Evolutionary conservation across 2,888 invertebrate genomes (phyloP).

Genomic region (Aspidiotus rigidus): DNA sequence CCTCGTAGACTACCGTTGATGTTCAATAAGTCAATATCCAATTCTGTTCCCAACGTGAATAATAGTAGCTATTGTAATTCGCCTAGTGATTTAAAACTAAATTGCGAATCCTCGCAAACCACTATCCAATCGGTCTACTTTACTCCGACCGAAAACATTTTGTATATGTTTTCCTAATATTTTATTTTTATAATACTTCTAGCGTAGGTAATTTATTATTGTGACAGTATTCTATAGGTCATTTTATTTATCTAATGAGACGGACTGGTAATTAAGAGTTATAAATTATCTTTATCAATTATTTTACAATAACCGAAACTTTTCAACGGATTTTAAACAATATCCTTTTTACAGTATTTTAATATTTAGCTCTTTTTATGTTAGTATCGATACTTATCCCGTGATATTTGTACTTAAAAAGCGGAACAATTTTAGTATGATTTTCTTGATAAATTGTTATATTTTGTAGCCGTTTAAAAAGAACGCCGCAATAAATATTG

Average conservation of each 20-base stretch:
- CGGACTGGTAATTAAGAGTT: not conserved
- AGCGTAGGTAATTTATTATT: not conserved
- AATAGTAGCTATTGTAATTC: not conserved
- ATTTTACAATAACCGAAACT: no score
- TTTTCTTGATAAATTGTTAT: slow-evolving; percentile 20
- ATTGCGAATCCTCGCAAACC: slow-evolving; percentile 27
- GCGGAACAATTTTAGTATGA: slow-evolving; percentile 7
- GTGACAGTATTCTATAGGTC: slow-evolving; percentile 3
- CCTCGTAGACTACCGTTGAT: slow-evolving; percentile 16
- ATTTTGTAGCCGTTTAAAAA: slow-evolving; percentile 17
- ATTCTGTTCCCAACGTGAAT: slow-evolving; percentile 25
- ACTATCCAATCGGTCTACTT: slow-evolving; percentile 30
- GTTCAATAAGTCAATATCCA: slow-evolving; percentile 11
- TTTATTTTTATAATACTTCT: not conserved
- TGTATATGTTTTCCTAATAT: slow-evolving; percentile 18
- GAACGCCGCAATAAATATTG: slow-evolving; percentile 20
- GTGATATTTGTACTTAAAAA: slow-evolving; percentile 24
- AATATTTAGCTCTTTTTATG: no score
- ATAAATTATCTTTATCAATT: no score
- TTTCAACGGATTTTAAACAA: no score
- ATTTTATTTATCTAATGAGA: not conserved
- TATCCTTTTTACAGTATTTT: no score
- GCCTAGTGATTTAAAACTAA: slow-evolving; percentile 13
- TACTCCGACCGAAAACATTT: slow-evolving; percentile 26
- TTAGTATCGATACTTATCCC: slow-evolving; percentile 6